Percentiles rank a stretch among this genome's conserved stretches.
Evolutionary conservation across 2,113 vertebrate species (phyloP).

Genomic region (Hippoglossus stenolepis): DNA sequence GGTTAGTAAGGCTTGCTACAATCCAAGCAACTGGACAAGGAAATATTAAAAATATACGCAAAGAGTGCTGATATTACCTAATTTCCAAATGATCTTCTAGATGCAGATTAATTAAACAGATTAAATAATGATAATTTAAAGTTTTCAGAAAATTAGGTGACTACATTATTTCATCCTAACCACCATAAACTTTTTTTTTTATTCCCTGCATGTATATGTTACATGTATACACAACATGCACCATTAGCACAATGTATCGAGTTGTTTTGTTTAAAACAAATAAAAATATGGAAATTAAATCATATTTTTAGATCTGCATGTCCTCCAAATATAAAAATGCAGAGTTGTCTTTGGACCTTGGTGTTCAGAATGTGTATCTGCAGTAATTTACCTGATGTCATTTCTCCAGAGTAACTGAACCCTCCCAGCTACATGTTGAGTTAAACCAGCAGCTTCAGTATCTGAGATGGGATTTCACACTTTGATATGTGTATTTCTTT

Average conservation of each 20-base stretch:
- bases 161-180: no score
- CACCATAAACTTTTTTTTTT: no score
- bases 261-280: no score
- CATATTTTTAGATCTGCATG: no score
- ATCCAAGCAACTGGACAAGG: background rate
- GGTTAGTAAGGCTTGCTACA: background rate
- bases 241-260: no score
- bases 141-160: no score
- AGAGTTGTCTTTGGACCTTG: constrained; percentile 21
- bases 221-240: no score
- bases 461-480: constrained; percentile 24
- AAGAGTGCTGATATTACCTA: background rate
- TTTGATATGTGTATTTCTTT: constrained; percentile 5
- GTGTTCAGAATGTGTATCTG: constrained; percentile 20
- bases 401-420: constrained; percentile 18
- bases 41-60: no score
- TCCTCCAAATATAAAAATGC: constrained; percentile 15
- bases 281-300: no score
- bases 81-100: background rate
- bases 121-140: no score
- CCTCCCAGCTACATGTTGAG: constrained; percentile 23
- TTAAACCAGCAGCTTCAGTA: constrained; percentile 19
- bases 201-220: no score
- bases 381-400: constrained; percentile 10
- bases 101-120: no score